Percentiles rank a stretch among this genome's conserved stretches.
Conservation (phyloP, 2,797 vertebrate genomes). For the Siniperca scherzeri region DNA sequence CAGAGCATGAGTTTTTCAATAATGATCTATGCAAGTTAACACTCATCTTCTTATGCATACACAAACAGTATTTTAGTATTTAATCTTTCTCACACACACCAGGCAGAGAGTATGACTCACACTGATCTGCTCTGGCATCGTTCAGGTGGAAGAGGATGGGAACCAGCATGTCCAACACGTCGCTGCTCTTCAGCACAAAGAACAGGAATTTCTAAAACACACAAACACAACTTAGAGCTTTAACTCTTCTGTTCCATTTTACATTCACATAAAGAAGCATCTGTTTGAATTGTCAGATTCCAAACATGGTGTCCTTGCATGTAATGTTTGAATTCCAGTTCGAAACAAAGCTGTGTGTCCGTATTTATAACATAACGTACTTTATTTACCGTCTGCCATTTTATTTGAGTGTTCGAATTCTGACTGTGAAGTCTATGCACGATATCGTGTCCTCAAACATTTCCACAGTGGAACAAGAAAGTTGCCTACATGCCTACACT, state of each 20-base stretch:
- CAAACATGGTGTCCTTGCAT: too few relatives aligned
- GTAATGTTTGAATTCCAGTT: background rate
- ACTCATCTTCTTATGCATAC: background rate
- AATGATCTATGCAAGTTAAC: background rate
- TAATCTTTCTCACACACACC: background rate
- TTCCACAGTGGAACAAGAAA: too few relatives aligned
- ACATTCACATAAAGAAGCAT: background rate
- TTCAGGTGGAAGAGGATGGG: slow-evolving; percentile 96
- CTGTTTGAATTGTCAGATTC: background rate
- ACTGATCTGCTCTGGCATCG: slow-evolving; percentile 94
- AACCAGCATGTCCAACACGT: slow-evolving; percentile 95
- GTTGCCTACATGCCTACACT: too few relatives aligned
- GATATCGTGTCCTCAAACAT: too few relatives aligned
- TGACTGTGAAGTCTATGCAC: too few relatives aligned
- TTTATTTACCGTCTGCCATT: background rate
- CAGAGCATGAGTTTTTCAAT: too few relatives aligned
- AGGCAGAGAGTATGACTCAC: slow-evolving; percentile 80
- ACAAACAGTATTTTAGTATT: background rate
- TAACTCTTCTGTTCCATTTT: background rate
- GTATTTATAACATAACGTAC: background rate
- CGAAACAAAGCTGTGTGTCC: background rate
- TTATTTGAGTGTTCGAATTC: background rate
- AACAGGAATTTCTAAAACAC: slow-evolving; percentile 95
- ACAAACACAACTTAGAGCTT: slow-evolving; percentile 20
- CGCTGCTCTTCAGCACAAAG: slow-evolving; percentile 98